These are phyloP conservation scores for Oscheius sp. DNA, from an alignment of 1,140 invertebrate species.

Conservation along the genomic window DNA sequence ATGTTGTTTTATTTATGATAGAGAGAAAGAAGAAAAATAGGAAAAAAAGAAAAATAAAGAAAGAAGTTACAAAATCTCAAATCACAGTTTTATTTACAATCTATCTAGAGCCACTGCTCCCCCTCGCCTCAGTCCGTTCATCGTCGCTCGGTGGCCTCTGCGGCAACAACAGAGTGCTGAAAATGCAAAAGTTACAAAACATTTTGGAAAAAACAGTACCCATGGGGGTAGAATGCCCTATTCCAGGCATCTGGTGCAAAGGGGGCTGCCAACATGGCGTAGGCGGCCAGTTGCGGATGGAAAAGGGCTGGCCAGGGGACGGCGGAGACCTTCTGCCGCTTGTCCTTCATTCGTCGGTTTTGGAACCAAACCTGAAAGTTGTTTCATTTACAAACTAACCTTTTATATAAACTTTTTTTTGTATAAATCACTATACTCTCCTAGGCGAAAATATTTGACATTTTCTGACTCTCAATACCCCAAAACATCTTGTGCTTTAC, in stretches of 20 bases:
- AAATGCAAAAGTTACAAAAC: not conserved
- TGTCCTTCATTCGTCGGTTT: conserved; percentile 66
- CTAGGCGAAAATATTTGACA: no score
- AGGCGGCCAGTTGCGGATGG: conserved; percentile 32
- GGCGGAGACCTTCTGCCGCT: conserved; percentile 63
- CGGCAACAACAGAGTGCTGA: not conserved
- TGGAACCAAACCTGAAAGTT: conserved; percentile 65
- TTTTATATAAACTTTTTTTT: no score
- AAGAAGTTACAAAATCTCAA: no score
- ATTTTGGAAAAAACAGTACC: not conserved
- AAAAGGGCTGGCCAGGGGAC: conserved; percentile 62
- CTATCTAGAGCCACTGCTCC: not conserved
- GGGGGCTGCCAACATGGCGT: conserved; percentile 8
- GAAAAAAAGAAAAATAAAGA: no score
- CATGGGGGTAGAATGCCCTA: not conserved
- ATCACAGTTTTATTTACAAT: conserved; percentile 4
- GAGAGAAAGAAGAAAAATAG: no score
- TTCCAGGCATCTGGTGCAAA: not conserved
- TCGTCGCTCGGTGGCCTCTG: not conserved
- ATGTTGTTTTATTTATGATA: no score
- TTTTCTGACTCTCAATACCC: no score
- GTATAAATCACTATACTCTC: no score
- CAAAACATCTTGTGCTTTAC: no score
- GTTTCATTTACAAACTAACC: no score
- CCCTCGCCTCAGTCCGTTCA: not conserved